These are phyloP conservation scores for Solenopsis invicta DNA, from an alignment of 1,140 invertebrate species.

Conservation along the genomic window DNA sequence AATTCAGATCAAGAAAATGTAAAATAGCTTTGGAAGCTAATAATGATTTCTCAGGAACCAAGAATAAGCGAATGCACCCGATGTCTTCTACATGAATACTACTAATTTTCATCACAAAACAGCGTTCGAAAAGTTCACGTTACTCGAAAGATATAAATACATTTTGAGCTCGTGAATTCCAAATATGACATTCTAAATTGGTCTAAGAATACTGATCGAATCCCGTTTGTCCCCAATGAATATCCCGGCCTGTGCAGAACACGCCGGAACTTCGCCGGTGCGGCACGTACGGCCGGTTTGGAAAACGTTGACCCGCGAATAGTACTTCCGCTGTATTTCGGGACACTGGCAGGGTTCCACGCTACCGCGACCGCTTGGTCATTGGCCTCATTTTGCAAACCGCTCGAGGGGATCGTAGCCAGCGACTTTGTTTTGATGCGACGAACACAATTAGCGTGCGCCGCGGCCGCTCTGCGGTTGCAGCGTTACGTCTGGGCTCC, in stretches of 20 bases:
- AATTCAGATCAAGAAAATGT: not conserved
- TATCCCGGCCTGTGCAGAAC: conserved; percentile 19
- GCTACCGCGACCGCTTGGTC: conserved; percentile 62
- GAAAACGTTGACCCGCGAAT: conserved; percentile 67
- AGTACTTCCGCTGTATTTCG: conserved; percentile 75
- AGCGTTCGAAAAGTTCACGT: not conserved
- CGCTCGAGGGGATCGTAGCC: conserved; percentile 12
- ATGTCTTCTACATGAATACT: not conserved
- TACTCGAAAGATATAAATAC: not conserved
- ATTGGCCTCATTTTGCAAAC: conserved; percentile 69
- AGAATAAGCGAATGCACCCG: not conserved
- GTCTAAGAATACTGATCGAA: conserved; percentile 34
- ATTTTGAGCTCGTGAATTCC: not conserved
- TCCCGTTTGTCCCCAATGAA: conserved; percentile 19
- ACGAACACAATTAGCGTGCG: conserved; percentile 48
- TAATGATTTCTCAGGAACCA: not conserved
- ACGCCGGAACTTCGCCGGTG: conserved; percentile 51
- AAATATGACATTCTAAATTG: not conserved
- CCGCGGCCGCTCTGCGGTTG: conserved; percentile 2
- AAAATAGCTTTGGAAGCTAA: not conserved
- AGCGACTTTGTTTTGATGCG: conserved; percentile 61
- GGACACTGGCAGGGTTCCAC: conserved; percentile 72
- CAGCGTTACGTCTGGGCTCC: not conserved
- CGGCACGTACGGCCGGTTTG: conserved; percentile 64
- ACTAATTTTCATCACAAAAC: not conserved